Evolutionary conservation across 2,888 invertebrate species (phyloP).

Genomic region (Parthenolecanium corni): DNA sequence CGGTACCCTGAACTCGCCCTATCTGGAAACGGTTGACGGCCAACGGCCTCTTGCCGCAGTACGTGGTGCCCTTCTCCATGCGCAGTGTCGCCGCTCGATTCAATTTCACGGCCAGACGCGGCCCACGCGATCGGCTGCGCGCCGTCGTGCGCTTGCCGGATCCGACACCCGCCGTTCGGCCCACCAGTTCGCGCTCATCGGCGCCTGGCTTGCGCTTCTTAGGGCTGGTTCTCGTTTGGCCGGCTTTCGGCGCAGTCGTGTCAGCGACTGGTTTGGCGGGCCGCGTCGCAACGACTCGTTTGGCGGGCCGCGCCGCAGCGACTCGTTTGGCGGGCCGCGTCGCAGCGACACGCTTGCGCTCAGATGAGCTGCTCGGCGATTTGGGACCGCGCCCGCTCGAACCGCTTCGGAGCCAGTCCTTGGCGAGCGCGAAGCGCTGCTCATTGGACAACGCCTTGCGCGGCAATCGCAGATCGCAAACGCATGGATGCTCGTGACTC

Average conservation of each 20-base stretch:
- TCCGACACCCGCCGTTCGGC: background rate
- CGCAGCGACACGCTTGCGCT: background rate
- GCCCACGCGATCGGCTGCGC: background rate
- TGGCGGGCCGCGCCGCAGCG: background rate
- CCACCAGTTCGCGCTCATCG: background rate
- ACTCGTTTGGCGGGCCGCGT: background rate
- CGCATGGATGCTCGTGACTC: constrained; percentile 20
- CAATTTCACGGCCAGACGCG: background rate
- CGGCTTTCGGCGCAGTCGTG: background rate
- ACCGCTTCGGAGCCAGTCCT: background rate
- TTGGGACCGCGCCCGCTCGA: background rate
- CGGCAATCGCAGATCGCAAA: constrained; percentile 17
- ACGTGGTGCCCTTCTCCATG: background rate
- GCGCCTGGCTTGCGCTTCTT: background rate
- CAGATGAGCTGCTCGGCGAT: background rate
- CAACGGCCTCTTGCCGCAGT: background rate
- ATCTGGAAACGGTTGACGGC: no score
- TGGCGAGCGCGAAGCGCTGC: background rate
- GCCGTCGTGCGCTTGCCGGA: no score
- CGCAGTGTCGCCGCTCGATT: constrained; percentile 10
- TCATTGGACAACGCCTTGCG: constrained; percentile 10
- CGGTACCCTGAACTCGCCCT: no score
- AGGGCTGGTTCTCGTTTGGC: no score
- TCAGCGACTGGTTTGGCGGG: background rate
- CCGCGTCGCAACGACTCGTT: background rate